Base-by-base conservation (phyloP, 2,888 invertebrate genomes). In the Zelleria hepariella region DNA sequence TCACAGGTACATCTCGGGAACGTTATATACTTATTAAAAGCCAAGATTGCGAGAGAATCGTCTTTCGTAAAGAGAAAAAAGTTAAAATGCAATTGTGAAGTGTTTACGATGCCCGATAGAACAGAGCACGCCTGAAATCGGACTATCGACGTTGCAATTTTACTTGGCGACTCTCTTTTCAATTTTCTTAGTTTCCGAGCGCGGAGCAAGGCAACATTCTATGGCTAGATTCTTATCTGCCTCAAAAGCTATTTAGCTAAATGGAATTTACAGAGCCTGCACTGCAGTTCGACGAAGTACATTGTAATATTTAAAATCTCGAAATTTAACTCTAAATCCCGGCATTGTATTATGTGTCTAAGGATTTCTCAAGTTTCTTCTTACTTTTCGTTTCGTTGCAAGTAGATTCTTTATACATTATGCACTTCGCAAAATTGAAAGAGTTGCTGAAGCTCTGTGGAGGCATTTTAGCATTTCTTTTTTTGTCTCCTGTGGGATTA, bases 251-350 rank as follows among this genome's bases (percentile, higher is more conserved):
- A 87, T 88, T 88, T 87, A 87, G 83, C 86, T 86, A 86, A 88
- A 88, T 88, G 86, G 88, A 87, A 87, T 88, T 88, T 87, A 87
- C 86, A 82, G 80, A 85, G 84, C 84, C 86, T 80, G 86, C 85
- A 86, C 81, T 87, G 87, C 87, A 87, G 86, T 87, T 86, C 86
- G 84, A 84, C 82, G 78, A 80, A 82, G 84, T 85, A 86, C 82
- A 85, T 75, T 84, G 86, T 83, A 83, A 87, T 88, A 87, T 87
- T 87, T 86, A 87, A 87, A 86, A 86, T 84, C 80, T 80, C 70
- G 78, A 86, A 86, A 84, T 84, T 83, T 83, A 77, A 86, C 80
- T 80, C 78, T 81, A 80, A 86, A 77, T 72, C 77, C 72, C 66
- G 68, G 71, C 75, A 80, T 85, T 82, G 81, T 86, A 75, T 82